Base-by-base conservation (phyloP, 2,113 vertebrate genomes). In the Theropithecus gelada region DNA sequence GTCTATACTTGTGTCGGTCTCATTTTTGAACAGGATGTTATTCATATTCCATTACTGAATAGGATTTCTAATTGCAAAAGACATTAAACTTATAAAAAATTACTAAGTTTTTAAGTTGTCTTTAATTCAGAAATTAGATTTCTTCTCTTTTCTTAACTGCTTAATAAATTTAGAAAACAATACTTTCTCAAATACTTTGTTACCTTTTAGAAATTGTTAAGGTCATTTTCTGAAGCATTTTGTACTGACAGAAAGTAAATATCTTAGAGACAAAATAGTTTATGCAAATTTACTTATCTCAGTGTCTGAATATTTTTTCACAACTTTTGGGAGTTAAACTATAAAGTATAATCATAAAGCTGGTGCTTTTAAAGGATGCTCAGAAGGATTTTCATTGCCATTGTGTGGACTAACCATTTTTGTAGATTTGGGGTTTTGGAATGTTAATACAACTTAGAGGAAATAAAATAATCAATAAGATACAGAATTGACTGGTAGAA, bases 201-300 rank as follows among this genome's bases (percentile, higher is more conserved):
- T 96, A 81, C 73, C 35, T 79, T 89, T 50, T 48, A 43, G 8
- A 93, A 91, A 70, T 75, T 32, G 6, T 59, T 88, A 80, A 72
- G 50, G 30, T 86, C 59, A 93, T 79, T 95, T 94, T 94, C 73
- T 87, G 45, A 93, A 94, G 50, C 45, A 68, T 86, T 68, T 50
- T 96, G 18, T 92, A 30, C 55, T 95, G 40, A 38, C 6, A 55
- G 27, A 55, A 11, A 83, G 25, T 43, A 93, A 93, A 94, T 86
- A 23, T 79, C 30, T 93, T 83, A 76, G 75, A 76, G 52, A 25
- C 8, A 57, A 59, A 66, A 59, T 11, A 10, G 2, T 64, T 55
- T 6, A 10, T 59, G 3, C 20, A 88, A 89, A 91, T 73, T 85
- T 59, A 78, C n/a, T 72, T 48, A 35, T 88, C 43, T 32, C 10